phyloP scores from a whole-genome alignment of 2,888 invertebrate species.

The Folsomia manolachei region DNA sequence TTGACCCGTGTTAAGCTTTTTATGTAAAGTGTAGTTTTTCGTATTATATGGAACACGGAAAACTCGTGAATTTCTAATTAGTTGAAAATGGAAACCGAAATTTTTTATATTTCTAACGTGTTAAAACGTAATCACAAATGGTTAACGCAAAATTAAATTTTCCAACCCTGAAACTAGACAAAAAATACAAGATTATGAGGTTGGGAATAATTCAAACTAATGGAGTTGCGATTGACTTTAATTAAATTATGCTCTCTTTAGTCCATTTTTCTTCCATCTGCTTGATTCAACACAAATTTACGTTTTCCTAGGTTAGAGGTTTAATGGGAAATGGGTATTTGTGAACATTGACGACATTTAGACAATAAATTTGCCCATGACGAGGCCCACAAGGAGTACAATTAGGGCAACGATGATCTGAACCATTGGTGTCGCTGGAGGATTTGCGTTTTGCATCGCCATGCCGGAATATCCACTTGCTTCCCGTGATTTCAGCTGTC shows the following conservation, averaged over 20 bases:
- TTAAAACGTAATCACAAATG: background rate
- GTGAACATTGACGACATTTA: slow-evolving; percentile 56
- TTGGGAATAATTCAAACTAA: background rate
- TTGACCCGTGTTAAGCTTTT: no score
- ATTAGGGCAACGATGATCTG: slow-evolving; percentile 67
- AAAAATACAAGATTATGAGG: background rate
- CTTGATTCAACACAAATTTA: background rate
- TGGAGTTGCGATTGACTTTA: no score
- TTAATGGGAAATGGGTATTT: background rate
- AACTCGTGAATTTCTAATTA: background rate
- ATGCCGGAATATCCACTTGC: slow-evolving; percentile 51
- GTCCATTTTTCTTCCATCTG: background rate
- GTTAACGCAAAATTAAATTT: background rate
- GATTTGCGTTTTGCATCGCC: slow-evolving; percentile 58
- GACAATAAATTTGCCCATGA: slow-evolving; percentile 77
- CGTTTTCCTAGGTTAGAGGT: no score
- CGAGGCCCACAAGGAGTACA: slow-evolving; percentile 69
- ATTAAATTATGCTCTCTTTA: no score
- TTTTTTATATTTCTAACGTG: background rate
- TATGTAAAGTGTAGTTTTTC: background rate
- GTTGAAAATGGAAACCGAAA: background rate
- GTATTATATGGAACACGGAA: background rate
- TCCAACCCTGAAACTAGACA: background rate
- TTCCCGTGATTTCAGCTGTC: slow-evolving; percentile 47
- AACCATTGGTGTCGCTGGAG: slow-evolving; percentile 63